phyloP scores from a whole-genome alignment of 2,113 vertebrate genomes.

The Oncorhynchus mykiss region DNA sequence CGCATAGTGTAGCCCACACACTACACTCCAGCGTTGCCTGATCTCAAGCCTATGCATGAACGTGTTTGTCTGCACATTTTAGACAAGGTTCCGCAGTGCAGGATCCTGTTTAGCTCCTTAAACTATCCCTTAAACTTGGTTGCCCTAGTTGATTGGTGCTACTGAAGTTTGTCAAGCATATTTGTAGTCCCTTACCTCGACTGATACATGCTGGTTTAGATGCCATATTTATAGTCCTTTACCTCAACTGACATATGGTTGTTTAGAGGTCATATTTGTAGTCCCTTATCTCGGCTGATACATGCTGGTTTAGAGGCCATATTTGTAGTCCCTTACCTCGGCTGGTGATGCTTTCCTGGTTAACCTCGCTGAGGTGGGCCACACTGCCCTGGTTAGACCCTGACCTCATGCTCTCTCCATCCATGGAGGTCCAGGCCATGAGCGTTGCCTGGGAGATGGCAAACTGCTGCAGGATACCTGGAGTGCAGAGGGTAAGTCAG shows the following conservation, averaged over 20 bases:
- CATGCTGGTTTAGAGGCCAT: no score
- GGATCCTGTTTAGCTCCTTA: no score
- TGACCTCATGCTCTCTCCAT: slow-evolving; percentile 91
- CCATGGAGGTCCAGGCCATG: slow-evolving; percentile 96
- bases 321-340: slow-evolving; percentile 63
- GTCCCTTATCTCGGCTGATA: no score
- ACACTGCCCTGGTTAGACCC: slow-evolving; percentile 92
- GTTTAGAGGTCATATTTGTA: no score
- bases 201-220: no score
- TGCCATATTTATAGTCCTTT: no score
- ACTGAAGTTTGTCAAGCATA: no score
- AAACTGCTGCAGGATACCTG: slow-evolving; percentile 96
- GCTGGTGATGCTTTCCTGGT: slow-evolving; percentile 88
- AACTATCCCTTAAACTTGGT: no score
- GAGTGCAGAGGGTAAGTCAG: slow-evolving; percentile 27
- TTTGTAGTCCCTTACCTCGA: no score
- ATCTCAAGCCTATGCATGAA: slow-evolving; percentile 12
- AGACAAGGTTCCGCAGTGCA: neutral
- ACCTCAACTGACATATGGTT: no score
- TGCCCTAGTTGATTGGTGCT: no score
- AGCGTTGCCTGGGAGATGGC: slow-evolving; percentile 96
- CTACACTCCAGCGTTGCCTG: slow-evolving; percentile 12
- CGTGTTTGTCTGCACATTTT: neutral
- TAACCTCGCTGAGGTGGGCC: slow-evolving; percentile 89
- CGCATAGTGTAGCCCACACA: slow-evolving; percentile 17